Conservation (phyloP, 2,888 invertebrate species). For the Limnephilus lunatus region DNA sequence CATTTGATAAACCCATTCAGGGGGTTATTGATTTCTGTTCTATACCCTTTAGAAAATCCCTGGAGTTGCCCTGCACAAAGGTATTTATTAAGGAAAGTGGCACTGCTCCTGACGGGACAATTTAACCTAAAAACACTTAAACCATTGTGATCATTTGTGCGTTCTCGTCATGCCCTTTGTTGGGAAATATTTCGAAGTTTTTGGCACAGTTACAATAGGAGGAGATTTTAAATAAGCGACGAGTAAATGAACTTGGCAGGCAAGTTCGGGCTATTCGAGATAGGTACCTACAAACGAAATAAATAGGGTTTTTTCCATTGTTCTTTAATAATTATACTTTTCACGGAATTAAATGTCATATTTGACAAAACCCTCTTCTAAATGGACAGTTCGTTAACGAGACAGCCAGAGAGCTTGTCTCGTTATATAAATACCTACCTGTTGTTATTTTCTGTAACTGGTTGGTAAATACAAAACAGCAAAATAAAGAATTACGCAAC, state of each 20-base stretch:
- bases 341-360: not conserved
- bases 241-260: not conserved
- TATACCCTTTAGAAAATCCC: constrained; percentile 33
- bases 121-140: constrained; percentile 27
- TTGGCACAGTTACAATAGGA: constrained; percentile 33
- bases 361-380: constrained; percentile 12
- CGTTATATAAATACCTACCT: not conserved
- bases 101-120: constrained; percentile 27
- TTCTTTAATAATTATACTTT: not conserved
- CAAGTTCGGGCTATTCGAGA: not conserved
- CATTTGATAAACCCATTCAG: constrained; percentile 26
- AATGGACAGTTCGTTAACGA: not conserved
- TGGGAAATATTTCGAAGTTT: constrained; percentile 29
- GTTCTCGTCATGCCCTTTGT: constrained; percentile 14
- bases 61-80: constrained; percentile 11
- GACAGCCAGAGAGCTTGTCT: not conserved
- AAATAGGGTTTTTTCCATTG: constrained; percentile 16
- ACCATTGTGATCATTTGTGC: constrained; percentile 10
- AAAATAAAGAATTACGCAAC: not conserved
- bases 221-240: constrained; percentile 19
- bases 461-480: not conserved
- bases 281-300: not conserved
- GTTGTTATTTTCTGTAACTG: not conserved
- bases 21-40: constrained; percentile 28
- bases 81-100: constrained; percentile 15